Conservation (phyloP, 2,888 invertebrate species). For the Cosmopolites sordidus region DNA sequence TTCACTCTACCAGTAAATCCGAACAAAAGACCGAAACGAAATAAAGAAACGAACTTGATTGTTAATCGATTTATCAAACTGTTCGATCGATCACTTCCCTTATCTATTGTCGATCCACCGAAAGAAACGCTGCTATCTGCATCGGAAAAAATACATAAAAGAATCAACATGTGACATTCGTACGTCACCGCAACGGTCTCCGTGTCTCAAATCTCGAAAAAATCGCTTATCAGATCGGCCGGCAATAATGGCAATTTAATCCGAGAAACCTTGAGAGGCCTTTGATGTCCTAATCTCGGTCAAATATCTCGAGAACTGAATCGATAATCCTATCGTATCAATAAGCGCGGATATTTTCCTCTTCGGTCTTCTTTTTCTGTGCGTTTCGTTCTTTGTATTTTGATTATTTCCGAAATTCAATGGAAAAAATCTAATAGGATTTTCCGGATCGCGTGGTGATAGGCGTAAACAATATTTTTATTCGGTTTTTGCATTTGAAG, state of each 20-base stretch:
- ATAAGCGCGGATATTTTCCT: slow-evolving; percentile 6
- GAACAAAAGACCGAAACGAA: background rate
- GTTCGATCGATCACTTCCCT: slow-evolving; percentile 35
- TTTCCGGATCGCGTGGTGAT: slow-evolving; percentile 33
- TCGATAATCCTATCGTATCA: slow-evolving; percentile 22
- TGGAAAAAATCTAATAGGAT: slow-evolving; percentile 37
- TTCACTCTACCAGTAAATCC: slow-evolving; percentile 15
- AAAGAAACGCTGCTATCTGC: background rate
- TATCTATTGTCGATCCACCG: slow-evolving; percentile 31
- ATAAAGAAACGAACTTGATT: slow-evolving; percentile 22
- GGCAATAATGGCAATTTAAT: slow-evolving; percentile 42
- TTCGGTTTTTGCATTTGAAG: no score
- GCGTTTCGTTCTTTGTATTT: slow-evolving; percentile 30
- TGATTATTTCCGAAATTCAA: slow-evolving; percentile 21
- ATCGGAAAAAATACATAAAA: slow-evolving; percentile 36
- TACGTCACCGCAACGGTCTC: slow-evolving; percentile 24
- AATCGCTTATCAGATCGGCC: slow-evolving; percentile 44
- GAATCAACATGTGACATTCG: slow-evolving; percentile 41
- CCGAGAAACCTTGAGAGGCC: slow-evolving; percentile 45
- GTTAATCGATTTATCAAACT: slow-evolving; percentile 31
- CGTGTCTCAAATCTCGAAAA: slow-evolving; percentile 14
- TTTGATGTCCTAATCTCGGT: slow-evolving; percentile 47
- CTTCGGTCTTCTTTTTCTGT: slow-evolving; percentile 31
- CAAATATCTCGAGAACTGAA: slow-evolving; percentile 36
- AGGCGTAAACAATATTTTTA: no score